Evolutionary conservation across 1,140 invertebrate species (phyloP), one percentile per base, ranked within the genome.

Genomic region (Drosophila nebulosa): DNA sequence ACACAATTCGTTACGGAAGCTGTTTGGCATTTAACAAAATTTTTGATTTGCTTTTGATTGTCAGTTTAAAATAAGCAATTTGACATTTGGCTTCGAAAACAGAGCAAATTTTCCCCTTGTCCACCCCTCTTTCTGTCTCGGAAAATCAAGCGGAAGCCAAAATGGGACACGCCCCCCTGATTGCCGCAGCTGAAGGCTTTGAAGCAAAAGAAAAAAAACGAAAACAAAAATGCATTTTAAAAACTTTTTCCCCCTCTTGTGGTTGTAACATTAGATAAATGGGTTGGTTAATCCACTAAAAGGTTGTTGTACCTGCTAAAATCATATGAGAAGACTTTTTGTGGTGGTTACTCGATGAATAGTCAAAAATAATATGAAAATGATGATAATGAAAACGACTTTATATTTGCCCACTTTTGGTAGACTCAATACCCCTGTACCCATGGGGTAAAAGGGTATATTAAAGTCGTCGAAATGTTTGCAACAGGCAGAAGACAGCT

Each of bases 81-180:
- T 69, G 67, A 74, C 67, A 61, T 74, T 74, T 74, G 67, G 67
- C 62, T 16, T 60, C 18, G 21, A n/a, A n/a, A n/a, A n/a, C n/a
- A n/a, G 18, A 46, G 39, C 39, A 10, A 12, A 32, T 3, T 32
- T 4, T n/a, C 24, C 30, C 30, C 30, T 32, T 4, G 2, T 10
- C 10, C 30, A 12, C 9, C 30, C 30, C n/a, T n/a, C n/a, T n/a
- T n/a, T n/a, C n/a, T n/a, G n/a, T 12, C 30, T 32, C 10, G 9
- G 0, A 32, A 32, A 32, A 32, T 12, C 30, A 32, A 30, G 69
- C 73, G 69, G 64, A 75, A 75, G 69, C 50, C 3, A 53, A 42
- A 26, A 14, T 36, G 10, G 56, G 56, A 7, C 56, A 24, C 30
- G 10, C 56, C 6, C 32, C 32, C 18, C 5, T 42, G 7, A 46